Percentiles rank a stretch among this genome's conserved stretches.
Evolutionary conservation across 2,113 vertebrate genomes (phyloP).

Genomic region (Erpornis zantholeuca): DNA sequence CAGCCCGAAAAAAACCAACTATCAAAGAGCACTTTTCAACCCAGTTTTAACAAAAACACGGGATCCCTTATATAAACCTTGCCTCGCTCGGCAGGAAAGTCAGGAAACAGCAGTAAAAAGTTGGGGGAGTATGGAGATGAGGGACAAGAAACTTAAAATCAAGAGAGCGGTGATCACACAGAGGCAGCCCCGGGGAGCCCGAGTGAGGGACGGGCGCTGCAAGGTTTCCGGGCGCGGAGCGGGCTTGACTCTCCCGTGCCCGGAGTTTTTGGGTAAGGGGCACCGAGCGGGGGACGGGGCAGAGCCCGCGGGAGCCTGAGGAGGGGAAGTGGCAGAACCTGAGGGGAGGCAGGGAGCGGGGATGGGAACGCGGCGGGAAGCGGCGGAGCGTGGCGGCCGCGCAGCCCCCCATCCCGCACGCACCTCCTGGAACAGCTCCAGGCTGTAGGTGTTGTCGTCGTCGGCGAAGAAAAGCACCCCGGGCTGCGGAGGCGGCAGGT

Average conservation of each 20-base stretch:
- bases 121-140: not conserved
- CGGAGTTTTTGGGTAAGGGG: not conserved
- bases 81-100: not conserved
- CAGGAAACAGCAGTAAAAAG: not conserved
- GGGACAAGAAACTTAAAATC: not conserved
- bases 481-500: conserved; percentile 70
- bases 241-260: rapidly evolving
- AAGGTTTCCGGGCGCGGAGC: not conserved
- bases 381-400: not conserved
- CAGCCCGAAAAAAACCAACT: not conserved
- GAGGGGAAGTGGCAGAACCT: not conserved
- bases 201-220: not conserved
- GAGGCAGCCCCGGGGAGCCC: not conserved
- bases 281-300: not conserved
- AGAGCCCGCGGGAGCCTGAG: not conserved
- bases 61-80: not conserved
- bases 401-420: not conserved
- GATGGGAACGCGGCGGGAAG: not conserved
- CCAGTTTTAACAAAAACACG: not conserved
- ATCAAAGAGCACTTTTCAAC: not conserved
- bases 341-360: not conserved
- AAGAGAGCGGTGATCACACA: rapidly evolving
- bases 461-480: conserved; percentile 97
- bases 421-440: conserved; percentile 98
- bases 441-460: conserved; percentile 98